Base-by-base conservation (phyloP, 2,888 invertebrate genomes). In the Malthinus flaveolus region DNA sequence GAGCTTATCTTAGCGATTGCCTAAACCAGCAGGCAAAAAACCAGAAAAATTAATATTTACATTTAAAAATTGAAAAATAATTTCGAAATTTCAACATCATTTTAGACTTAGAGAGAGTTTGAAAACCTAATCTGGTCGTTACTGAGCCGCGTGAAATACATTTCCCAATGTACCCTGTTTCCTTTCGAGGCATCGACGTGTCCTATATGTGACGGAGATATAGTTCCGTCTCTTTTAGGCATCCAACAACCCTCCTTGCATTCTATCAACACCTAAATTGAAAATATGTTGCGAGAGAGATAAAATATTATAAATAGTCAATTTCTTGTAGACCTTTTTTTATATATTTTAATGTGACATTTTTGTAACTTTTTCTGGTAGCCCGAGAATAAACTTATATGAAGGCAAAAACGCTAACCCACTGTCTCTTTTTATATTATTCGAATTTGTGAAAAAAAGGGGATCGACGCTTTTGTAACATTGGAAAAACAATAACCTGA, bases 291-390 rank as follows among this genome's bases (percentile, higher is more conserved):
- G 58, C 60, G 57, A 56, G 51, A 57, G 59, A 63, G 61, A 66
- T 64, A 62, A 59, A 63, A 62, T 64, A 64, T 66, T 64, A 66
- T 64, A 66, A 66, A 66, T 60, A 64, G 63, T 59, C 59, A 52
- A 59, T 59, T 59, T 56, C 46, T 56, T 36, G 37, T 55, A 8
- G 36, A 47, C 23, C 49, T 46, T 58, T 48, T 46, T 58, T 46
- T 59, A 59, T 59, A 47, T 59, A 49, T 59, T 55, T 45, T 54
- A 53, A 59, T 59, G 33, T 46, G 50, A 55, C 32, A 51, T 47
- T 13, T 23, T 52, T 48, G 46, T 51, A 57, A 56, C 33, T 50
- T 56, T 50, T 46, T 56, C 23, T 37, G 23, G 12, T 56, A 35
- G 45, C 34, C 36, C 12, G 35, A 32, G 36, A 39, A 49, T 32